These are phyloP conservation scores for Drosophila longiperda DNA, from an alignment of 2,888 invertebrate species.

Conservation along the genomic window DNA sequence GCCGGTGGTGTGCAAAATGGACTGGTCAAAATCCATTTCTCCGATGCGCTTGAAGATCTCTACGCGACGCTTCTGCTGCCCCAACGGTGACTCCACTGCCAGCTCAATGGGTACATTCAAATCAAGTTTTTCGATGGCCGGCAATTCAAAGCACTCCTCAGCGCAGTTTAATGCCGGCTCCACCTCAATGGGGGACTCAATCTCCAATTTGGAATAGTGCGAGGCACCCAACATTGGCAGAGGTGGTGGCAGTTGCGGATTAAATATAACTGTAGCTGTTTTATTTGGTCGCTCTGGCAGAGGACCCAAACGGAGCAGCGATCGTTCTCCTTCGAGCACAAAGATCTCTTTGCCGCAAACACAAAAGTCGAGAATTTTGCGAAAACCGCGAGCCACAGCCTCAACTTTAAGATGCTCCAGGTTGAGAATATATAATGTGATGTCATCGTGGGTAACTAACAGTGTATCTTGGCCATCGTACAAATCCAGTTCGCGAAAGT, in stretches of 20 bases:
- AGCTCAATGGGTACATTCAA: conserved; percentile 85
- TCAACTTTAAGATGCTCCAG: conserved; percentile 89
- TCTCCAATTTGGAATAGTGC: conserved; percentile 65
- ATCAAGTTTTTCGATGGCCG: conserved; percentile 87
- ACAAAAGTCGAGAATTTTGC: conserved; percentile 84
- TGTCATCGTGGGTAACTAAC: conserved; percentile 90
- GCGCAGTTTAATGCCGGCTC: conserved; percentile 86
- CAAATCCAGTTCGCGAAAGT: conserved; percentile 88
- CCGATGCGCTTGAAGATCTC: conserved; percentile 90
- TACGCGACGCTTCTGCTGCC: conserved; percentile 86
- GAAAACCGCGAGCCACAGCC: conserved; percentile 88
- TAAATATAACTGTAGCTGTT: conserved; percentile 84
- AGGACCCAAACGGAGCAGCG: conserved; percentile 91
- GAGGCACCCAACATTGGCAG: conserved; percentile 74
- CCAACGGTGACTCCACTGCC: conserved; percentile 82
- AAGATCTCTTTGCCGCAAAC: conserved; percentile 89
- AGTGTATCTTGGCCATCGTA: conserved; percentile 88
- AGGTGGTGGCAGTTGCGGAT: conserved; percentile 83
- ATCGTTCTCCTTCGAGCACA: conserved; percentile 91
- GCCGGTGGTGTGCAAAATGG: conserved; percentile 88
- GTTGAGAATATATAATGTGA: conserved; percentile 91
- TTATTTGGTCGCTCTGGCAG: conserved; percentile 88
- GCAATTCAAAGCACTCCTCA: conserved; percentile 91
- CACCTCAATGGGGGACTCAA: conserved; percentile 82
- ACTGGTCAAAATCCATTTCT: conserved; percentile 90